Evolutionary conservation across 2,113 vertebrate species (phyloP).

Genomic region (Motacilla tschutschensis): DNA sequence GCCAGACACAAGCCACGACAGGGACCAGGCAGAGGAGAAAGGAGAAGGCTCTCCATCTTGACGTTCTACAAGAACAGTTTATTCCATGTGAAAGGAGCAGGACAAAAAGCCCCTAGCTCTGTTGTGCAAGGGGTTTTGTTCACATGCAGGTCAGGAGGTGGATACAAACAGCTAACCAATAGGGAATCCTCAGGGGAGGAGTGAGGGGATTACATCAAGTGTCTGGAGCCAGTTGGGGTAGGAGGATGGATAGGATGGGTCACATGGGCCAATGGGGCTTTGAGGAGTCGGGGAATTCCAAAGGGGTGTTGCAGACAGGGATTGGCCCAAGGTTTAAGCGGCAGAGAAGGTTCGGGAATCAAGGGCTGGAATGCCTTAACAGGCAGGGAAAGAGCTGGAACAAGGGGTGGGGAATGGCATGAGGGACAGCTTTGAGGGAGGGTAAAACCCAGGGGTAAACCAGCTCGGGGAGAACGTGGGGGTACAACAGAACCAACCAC

Average conservation of each 20-base stretch:
- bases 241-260: not conserved
- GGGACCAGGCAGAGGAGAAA: not conserved
- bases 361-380: not conserved
- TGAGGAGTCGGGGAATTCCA: not conserved
- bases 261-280: not conserved
- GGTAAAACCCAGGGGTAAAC: not conserved
- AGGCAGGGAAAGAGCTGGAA: not conserved
- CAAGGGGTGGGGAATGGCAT: not conserved
- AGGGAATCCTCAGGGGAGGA: not conserved
- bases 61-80: not conserved
- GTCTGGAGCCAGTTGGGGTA: not conserved
- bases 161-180: not conserved
- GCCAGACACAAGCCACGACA: not conserved
- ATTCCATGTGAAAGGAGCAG: too few species aligned
- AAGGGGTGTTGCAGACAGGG: not conserved
- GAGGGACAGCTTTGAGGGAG: not conserved
- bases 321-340: not conserved
- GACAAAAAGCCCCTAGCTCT: fast-evolving
- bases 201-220: not conserved
- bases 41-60: not conserved
- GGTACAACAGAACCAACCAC: not conserved
- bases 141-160: not conserved
- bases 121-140: not conserved
- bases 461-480: not conserved
- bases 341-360: not conserved